Conservation (phyloP, 2,113 vertebrate genomes). For the Prionailurus viverrinus region DNA sequence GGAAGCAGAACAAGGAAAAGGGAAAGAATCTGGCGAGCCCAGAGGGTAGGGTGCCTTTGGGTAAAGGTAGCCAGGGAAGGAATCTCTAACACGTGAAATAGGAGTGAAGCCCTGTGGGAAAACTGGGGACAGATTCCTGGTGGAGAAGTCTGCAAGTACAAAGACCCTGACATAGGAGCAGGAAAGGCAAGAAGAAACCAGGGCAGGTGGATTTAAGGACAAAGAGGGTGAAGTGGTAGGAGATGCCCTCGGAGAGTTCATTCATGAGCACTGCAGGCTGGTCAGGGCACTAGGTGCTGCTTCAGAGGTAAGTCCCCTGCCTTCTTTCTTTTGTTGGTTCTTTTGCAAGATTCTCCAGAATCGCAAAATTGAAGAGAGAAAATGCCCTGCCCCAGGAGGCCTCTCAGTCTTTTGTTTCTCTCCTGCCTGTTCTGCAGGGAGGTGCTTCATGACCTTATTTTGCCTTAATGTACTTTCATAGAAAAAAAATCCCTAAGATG, state of each 20-base stretch:
- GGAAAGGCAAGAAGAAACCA: background rate
- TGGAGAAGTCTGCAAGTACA: background rate
- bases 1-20: background rate
- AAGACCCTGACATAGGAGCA: background rate
- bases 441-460: background rate
- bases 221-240: background rate
- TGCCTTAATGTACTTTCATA: background rate
- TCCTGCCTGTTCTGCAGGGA: background rate
- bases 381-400: background rate
- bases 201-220: background rate
- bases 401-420: background rate
- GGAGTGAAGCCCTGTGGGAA: background rate
- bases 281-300: background rate
- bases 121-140: background rate
- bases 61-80: background rate
- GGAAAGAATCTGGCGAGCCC: background rate
- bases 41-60: background rate
- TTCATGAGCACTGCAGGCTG: background rate
- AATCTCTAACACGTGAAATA: background rate
- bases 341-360: slow-evolving; percentile 30
- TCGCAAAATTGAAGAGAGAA: background rate
- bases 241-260: background rate
- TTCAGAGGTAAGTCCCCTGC: background rate
- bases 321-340: background rate
- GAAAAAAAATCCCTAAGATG: background rate